Percentiles rank a stretch among this genome's conserved stretches.
Conservation (phyloP, 2,113 vertebrate species). For the Eleginops maclovinus region DNA sequence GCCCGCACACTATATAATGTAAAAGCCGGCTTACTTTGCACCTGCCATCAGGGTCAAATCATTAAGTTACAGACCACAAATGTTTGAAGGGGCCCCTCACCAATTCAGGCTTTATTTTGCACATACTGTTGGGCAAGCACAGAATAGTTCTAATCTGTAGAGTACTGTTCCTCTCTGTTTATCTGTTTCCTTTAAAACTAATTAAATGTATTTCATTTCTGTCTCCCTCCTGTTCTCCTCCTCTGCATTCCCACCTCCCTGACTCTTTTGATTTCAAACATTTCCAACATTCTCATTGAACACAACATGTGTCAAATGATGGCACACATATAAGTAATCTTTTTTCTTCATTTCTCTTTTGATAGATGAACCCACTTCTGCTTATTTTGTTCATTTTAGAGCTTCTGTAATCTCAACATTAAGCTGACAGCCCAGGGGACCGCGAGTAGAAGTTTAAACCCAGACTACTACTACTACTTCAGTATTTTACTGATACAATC, state of each 20-base stretch:
- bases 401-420: background rate
- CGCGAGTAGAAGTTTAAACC: background rate
- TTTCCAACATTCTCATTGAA: background rate
- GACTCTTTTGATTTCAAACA: too few relatives aligned
- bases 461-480: background rate
- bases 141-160: background rate
- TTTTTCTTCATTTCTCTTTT: too few relatives aligned
- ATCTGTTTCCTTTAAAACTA: background rate
- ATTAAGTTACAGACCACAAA: background rate
- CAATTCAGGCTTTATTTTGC: background rate
- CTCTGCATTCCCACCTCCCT: too few relatives aligned
- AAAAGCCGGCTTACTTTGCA: slow-evolving; percentile 14
- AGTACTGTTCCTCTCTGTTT: background rate
- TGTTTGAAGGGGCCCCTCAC: background rate
- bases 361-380: background rate
- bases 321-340: background rate
- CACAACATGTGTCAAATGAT: too few relatives aligned
- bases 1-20: slow-evolving; percentile 30
- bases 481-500: background rate
- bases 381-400: background rate
- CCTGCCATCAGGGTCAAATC: slow-evolving; percentile 11
- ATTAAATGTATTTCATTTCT: too few relatives aligned
- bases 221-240: too few relatives aligned
- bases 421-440: too few relatives aligned
- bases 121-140: too few relatives aligned